Evolutionary conservation across 2,888 invertebrate species (phyloP), one percentile per base, ranked within the genome.

Genomic region (Dusona sp.): DNA sequence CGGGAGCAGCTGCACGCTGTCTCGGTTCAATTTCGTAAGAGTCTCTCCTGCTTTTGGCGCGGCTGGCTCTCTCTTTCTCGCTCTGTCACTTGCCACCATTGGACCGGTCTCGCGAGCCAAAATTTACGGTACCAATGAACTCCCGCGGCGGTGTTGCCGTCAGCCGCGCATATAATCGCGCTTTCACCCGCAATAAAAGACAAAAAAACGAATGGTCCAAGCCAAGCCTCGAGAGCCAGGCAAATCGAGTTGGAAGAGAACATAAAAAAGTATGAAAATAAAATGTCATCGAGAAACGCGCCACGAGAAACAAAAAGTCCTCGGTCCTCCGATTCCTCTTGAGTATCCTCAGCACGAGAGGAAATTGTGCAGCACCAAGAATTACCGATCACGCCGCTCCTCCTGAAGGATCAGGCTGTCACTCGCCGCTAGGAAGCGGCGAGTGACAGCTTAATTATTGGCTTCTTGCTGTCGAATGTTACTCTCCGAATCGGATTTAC

Each of bases 81-180:
- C 11, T 8, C 38, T 42, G 16, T n/a, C 45, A 3, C 45, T 57
- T 16, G 61, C 72, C 38, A 45, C 65, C 25, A 67, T 75, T 81
- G 80, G 80, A 77, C 72, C 80, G 80, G 84, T 80, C 84, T 68
- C 65, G 57, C 84, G 80, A 33, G 80, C 80, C 84, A 84, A 84
- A 84, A 84, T 84, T 84, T 77, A 84, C 84, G 84, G 80, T 84
- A 72, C 84, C 84, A 84, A 84, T 84, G 84, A 84, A 84, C 84
- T 84, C 84, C 65, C 79, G 33, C 68, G 48, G 61, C 72, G 72
- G 42, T 64, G 70, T 83, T 83, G 83, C 83, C 25, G 61, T 75
- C 70, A 79, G 84, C 74, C 70, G 68, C 61, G 80, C 64, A 79
- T 79, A 83, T 83, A 84, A 84, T 84, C 84, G 80, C 75, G 84